A percentile compares a stretch with the other conserved stretches of the same genome.
Evolutionary conservation across 2,113 vertebrate genomes (phyloP).

Genomic region (Arizona elegans): DNA sequence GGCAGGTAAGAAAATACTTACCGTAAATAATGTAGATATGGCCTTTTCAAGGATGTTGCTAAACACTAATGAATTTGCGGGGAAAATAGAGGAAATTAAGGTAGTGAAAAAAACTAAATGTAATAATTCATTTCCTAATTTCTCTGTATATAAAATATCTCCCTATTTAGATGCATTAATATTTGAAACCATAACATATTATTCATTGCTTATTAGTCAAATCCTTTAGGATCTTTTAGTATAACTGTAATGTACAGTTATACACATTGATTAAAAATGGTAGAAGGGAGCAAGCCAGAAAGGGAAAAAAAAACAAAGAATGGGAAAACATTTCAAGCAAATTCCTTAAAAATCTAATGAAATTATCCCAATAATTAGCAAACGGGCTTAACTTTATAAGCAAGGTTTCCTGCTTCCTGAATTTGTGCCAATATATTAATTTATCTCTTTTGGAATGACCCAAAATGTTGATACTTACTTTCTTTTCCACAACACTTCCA

Average conservation of each 20-base stretch:
- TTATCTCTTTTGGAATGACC: neutral
- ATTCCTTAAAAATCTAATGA: neutral
- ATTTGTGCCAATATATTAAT: neutral
- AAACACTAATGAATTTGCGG: neutral
- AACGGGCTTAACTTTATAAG: neutral
- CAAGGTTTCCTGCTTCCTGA: neutral
- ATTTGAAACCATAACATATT: neutral
- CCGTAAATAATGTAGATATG: neutral
- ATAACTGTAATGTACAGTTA: neutral
- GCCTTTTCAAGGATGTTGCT: neutral
- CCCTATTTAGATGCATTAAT: neutral
- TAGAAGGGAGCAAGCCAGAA: neutral
- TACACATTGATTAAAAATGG: neutral
- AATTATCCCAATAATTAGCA: neutral
- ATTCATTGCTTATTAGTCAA: neutral
- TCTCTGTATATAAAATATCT: neutral
- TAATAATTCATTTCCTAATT: neutral
- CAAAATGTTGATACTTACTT: neutral
- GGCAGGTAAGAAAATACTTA: neutral
- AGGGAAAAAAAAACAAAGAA: neutral
- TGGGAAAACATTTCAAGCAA: neutral
- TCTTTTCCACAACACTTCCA: neutral
- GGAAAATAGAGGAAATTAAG: neutral
- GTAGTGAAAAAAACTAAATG: neutral
- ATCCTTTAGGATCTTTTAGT: neutral